These are phyloP conservation scores for Listronotus oregonensis DNA, from an alignment of 1,140 invertebrate genomes.

Conservation along the genomic window DNA sequence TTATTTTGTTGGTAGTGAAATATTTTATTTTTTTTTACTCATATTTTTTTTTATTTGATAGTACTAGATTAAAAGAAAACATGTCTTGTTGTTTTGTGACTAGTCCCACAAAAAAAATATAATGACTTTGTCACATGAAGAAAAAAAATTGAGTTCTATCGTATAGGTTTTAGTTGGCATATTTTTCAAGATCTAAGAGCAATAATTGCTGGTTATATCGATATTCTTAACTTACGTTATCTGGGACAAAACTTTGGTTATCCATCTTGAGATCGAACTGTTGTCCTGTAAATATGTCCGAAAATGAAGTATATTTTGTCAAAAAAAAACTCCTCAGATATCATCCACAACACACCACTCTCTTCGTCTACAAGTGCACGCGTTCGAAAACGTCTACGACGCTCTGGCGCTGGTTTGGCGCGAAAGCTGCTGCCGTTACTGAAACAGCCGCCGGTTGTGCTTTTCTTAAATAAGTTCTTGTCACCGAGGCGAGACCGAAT, in stretches of 20 bases:
- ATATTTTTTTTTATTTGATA: too few relatives aligned
- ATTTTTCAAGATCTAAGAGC: too few relatives aligned
- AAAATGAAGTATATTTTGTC: slow-evolving; percentile 4
- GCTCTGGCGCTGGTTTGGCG: slow-evolving; percentile 32
- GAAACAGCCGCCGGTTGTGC: slow-evolving; percentile 2
- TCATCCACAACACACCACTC: slow-evolving; percentile 52
- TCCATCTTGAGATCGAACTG: slow-evolving; percentile 40
- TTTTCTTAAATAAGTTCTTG: slow-evolving; percentile 42
- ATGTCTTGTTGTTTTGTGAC: too few relatives aligned
- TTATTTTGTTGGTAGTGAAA: too few relatives aligned
- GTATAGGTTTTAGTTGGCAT: too few relatives aligned
- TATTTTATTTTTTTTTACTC: too few relatives aligned
- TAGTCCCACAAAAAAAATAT: too few relatives aligned
- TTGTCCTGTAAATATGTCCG: background rate
- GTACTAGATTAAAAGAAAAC: too few relatives aligned
- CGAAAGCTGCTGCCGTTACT: slow-evolving; percentile 34
- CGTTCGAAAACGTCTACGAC: slow-evolving; percentile 35
- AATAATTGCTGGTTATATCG: too few relatives aligned
- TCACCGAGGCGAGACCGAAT: background rate
- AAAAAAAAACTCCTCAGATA: slow-evolving; percentile 42
- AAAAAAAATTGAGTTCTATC: too few relatives aligned
- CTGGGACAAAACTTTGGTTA: slow-evolving; percentile 48
- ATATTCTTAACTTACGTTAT: slow-evolving; percentile 46
- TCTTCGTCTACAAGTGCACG: slow-evolving; percentile 39
- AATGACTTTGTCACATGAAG: too few relatives aligned